Base-by-base conservation (phyloP, 2,113 vertebrate genomes). In the Chloroceryle aenea region DNA sequence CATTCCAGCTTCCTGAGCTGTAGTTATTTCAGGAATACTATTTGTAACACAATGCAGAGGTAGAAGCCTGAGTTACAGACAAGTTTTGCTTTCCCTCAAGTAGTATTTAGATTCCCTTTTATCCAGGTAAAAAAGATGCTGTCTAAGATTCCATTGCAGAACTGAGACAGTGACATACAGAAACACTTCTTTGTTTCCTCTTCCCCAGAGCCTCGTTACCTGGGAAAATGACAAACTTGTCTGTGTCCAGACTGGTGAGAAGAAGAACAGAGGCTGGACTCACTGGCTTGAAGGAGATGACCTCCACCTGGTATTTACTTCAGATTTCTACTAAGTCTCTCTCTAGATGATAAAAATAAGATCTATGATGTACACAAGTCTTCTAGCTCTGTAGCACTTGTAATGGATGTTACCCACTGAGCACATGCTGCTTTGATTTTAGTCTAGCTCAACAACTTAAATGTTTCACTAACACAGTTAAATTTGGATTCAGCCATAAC, bases 201-300 rank as follows among this genome's bases (percentile, higher is more conserved):
- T 38, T 45, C 52, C 53, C 25, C 90, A 99, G 99, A 98, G 97
- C 42, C 63, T 98, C 4, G 98, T 99, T 55, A 98, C 95, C 74
- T 99, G 98, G 99, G 94, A 99, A 15, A 96, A 98, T 12, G 98
- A 98, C 75, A 98, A 96, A 83, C 98, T 99, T 42, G 98, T 98
- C 53, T 99, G 99, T 93, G 97, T 99, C 25, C 99, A 99, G 95
- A 99, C 80, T 43, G 99, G 99, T 56, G 98, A 99, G 58, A 99
- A 99, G 97, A 98, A 97, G 72, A 98, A 98, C 93, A 92, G 99
- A 77, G 99, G 99, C 14, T 99, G 99, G 99, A 98, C 94, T 55
- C 99, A 99, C 45, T 99, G 99, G 99, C 97, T 99, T 13, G 95
- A 99, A 84, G 99, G 98, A 77, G 98, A 99, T 32, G 86, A 98